Percentiles rank a stretch among this genome's conserved stretches.
phyloP scores from a whole-genome alignment of 2,888 invertebrate genomes.

The Apodemia zela region DNA sequence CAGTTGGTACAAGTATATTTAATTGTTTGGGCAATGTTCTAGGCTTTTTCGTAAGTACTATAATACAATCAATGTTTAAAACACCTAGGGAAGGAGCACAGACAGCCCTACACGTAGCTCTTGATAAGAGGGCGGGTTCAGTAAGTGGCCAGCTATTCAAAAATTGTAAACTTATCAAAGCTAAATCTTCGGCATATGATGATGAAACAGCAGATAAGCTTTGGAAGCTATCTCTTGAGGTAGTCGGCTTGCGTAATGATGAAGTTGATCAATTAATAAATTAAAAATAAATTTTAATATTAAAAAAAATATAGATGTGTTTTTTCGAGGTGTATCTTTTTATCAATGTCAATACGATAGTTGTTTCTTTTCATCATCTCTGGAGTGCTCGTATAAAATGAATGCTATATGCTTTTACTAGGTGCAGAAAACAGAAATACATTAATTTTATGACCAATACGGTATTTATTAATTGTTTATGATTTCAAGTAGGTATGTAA shows the following conservation, averaged over 20 bases:
- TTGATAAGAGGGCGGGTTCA: constrained; percentile 82
- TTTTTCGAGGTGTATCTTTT: no score
- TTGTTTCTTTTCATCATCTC: no score
- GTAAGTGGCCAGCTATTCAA: constrained; percentile 39
- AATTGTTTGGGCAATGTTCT: constrained; percentile 58
- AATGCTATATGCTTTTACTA: no score
- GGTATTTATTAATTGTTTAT: no score
- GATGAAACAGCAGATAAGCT: constrained; percentile 1
- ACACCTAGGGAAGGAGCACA: constrained; percentile 67
- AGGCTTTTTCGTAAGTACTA: constrained; percentile 64
- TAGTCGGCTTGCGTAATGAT: background rate
- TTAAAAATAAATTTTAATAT: no score
- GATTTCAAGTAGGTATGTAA: no score
- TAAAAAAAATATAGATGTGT: no score
- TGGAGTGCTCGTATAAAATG: no score
- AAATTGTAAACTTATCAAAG: constrained; percentile 14
- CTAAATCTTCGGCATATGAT: constrained; percentile 13
- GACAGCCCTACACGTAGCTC: constrained; percentile 83
- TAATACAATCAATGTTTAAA: constrained; percentile 43
- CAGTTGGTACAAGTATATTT: constrained; percentile 88
- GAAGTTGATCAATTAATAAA: background rate
- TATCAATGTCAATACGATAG: no score
- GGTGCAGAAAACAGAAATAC: no score
- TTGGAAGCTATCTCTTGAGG: background rate
- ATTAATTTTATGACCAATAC: no score